Evolutionary conservation across 1,140 invertebrate species (phyloP).

Genomic region (Eupristina koningsbergeri): DNA sequence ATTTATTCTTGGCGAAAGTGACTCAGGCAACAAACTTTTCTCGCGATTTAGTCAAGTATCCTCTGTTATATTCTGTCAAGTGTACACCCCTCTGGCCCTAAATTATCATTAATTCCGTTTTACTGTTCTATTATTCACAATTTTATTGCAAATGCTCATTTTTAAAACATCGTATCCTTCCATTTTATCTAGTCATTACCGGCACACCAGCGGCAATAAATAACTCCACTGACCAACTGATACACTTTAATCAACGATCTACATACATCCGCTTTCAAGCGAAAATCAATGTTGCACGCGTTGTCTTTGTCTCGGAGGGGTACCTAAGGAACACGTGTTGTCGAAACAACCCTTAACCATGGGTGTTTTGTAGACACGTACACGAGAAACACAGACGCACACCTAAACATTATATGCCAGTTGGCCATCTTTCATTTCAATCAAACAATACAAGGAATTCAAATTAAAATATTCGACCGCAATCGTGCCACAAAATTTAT

Average conservation of each 20-base stretch:
- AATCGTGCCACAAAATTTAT: background rate
- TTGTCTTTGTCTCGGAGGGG: background rate
- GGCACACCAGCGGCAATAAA: background rate
- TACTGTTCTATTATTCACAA: background rate
- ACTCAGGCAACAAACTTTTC: slow-evolving; percentile 15
- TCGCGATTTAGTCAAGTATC: slow-evolving; percentile 5
- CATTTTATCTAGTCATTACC: background rate
- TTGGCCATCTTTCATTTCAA: background rate
- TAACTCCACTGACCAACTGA: background rate
- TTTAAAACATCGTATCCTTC: background rate
- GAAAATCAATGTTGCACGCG: background rate
- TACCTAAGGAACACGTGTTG: background rate
- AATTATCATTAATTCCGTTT: slow-evolving; percentile 3
- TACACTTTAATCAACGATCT: background rate
- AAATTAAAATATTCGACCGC: too few species aligned
- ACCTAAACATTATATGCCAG: too few species aligned
- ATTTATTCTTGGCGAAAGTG: slow-evolving; percentile 37
- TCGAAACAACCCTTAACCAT: background rate
- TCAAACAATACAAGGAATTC: background rate
- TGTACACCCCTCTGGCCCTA: background rate
- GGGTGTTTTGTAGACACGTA: background rate
- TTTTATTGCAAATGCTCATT: background rate
- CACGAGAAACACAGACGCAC: too few species aligned
- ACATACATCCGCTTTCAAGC: background rate
- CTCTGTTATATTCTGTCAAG: background rate